Percentiles rank a stretch among this genome's conserved stretches.
Conservation (phyloP, 2,797 vertebrate species). For the Parauchenoglanis ngamensis region DNA sequence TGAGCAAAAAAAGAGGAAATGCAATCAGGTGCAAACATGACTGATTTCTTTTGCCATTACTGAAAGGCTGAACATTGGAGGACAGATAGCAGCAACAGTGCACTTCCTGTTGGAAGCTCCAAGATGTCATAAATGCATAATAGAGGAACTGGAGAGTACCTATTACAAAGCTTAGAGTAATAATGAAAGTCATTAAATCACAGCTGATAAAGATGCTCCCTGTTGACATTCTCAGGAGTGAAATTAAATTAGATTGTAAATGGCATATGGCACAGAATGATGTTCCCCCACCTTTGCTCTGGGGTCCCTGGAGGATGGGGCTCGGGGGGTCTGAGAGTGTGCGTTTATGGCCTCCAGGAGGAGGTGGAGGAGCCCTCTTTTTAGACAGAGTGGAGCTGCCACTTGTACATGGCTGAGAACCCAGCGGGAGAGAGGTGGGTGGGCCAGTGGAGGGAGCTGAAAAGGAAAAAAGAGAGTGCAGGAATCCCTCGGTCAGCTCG, state of each 20-base stretch:
- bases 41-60: slow-evolving; percentile 28
- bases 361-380: slow-evolving; percentile 90
- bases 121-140: slow-evolving; percentile 8
- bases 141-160: neutral
- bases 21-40: slow-evolving; percentile 5
- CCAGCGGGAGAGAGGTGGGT: slow-evolving; percentile 84
- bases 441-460: slow-evolving; percentile 76
- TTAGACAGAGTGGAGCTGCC: slow-evolving; percentile 88
- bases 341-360: slow-evolving; percentile 87
- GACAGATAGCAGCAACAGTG: neutral
- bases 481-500: neutral
- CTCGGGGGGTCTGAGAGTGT: slow-evolving; percentile 89
- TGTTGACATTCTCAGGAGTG: neutral
- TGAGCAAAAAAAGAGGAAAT: slow-evolving; percentile 27
- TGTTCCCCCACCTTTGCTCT: slow-evolving; percentile 79
- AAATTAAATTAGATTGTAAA: neutral
- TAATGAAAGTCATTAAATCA: neutral
- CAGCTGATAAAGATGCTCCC: neutral
- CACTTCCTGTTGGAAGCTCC: slow-evolving; percentile 31
- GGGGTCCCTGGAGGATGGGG: slow-evolving; percentile 84
- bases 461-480: neutral
- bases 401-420: slow-evolving; percentile 79
- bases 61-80: neutral
- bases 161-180: neutral
- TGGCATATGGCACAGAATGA: neutral